These are phyloP conservation scores for Hedya salicella DNA, from an alignment of 2,888 invertebrate species.

Conservation along the genomic window DNA sequence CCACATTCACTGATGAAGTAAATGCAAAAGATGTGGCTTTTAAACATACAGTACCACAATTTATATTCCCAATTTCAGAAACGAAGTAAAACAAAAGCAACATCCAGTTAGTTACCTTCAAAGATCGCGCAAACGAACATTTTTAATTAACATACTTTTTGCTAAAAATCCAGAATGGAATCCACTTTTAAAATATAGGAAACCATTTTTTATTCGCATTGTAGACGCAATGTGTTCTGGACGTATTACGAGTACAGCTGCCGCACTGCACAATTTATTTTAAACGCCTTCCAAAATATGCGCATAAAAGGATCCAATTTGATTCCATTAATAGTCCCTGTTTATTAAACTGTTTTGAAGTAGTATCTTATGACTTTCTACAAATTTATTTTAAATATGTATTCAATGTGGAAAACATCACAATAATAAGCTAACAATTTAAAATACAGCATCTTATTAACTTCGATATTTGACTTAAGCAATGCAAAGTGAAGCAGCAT, in stretches of 20 bases:
- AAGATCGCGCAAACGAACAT: neutral
- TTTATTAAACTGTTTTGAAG: constrained; percentile 53
- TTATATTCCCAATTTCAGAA: neutral
- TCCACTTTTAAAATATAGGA: constrained; percentile 47
- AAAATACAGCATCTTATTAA: too few relatives aligned
- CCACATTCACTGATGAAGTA: neutral
- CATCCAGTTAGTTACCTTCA: neutral
- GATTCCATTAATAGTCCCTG: constrained; percentile 65
- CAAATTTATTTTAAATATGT: neutral
- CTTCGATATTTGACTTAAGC: too few relatives aligned
- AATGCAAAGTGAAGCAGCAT: too few relatives aligned
- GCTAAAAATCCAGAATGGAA: constrained; percentile 6
- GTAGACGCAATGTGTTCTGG: constrained; percentile 63
- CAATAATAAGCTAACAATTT: neutral
- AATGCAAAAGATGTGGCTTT: neutral
- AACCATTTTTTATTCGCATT: constrained; percentile 57
- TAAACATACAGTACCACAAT: neutral
- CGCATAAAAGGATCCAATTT: constrained; percentile 79
- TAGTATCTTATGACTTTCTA: neutral
- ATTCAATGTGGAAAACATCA: neutral
- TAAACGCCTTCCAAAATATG: constrained; percentile 69
- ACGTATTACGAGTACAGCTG: constrained; percentile 46
- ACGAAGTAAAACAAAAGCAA: neutral
- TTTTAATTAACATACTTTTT: constrained; percentile 35
- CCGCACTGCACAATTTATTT: constrained; percentile 50